Evolutionary conservation across 2,113 vertebrate species (phyloP).

Genomic region (Amblyopsis rosae): DNA sequence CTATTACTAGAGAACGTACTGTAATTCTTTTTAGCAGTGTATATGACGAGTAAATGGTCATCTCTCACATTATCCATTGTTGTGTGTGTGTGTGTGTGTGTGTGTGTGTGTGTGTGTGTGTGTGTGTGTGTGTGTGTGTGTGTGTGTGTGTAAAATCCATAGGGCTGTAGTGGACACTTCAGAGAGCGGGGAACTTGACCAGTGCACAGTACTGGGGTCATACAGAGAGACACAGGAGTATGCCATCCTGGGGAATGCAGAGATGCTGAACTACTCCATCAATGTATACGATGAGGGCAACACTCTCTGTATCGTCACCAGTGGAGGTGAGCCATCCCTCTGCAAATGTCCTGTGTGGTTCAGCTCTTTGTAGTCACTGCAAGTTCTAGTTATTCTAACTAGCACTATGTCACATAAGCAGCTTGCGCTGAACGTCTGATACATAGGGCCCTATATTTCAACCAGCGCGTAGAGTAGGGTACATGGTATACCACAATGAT

Average conservation of each 20-base stretch:
- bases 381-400: not conserved
- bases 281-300: conserved; percentile 97
- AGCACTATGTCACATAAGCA: too few relatives aligned
- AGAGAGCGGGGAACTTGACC: conserved; percentile 86
- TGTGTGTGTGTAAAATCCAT: conserved; percentile 7
- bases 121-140: conserved; percentile 18
- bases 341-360: not conserved
- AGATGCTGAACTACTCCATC: conserved; percentile 97
- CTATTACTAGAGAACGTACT: not conserved
- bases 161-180: conserved; percentile 94
- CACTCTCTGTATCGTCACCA: conserved; percentile 95
- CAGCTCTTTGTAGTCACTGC: not conserved
- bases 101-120: not conserved
- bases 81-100: conserved; percentile 17
- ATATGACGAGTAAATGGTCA: not conserved
- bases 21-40: not conserved
- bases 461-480: too few relatives aligned
- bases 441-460: too few relatives aligned
- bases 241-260: conserved; percentile 89
- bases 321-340: conserved; percentile 83
- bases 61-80: not conserved
- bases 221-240: conserved; percentile 92
- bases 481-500: too few relatives aligned
- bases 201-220: conserved; percentile 83
- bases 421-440: too few relatives aligned